Percentiles rank a stretch among this genome's conserved stretches.
phyloP scores from a whole-genome alignment of 2,797 vertebrate species.

The Platalea minor region DNA sequence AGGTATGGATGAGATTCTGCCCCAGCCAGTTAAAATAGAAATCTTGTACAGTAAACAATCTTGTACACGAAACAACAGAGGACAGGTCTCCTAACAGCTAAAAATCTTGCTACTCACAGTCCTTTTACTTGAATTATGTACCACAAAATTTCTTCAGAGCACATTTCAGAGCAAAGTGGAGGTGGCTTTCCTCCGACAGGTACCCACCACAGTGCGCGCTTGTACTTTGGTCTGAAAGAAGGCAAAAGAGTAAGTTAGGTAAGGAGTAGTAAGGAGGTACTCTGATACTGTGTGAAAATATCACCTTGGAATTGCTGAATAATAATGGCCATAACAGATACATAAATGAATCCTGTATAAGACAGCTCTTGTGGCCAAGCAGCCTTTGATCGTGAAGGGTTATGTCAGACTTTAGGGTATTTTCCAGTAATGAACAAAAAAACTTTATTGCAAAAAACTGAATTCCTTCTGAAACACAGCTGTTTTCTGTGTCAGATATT shows the following conservation, averaged over 20 bases:
- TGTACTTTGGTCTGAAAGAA: not conserved
- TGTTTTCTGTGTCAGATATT: not conserved
- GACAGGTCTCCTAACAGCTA: not conserved
- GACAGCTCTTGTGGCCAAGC: not conserved
- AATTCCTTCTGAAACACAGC: not conserved
- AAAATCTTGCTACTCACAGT: not conserved
- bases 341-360: not conserved
- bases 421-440: not conserved
- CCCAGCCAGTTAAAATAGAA: not conserved
- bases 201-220: fast-evolving
- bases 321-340: not conserved
- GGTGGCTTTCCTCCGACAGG: not conserved
- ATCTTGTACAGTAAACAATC: not conserved
- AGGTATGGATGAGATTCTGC: not conserved
- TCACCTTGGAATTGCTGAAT: not conserved
- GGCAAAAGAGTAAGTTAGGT: not conserved
- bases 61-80: not conserved
- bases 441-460: not conserved
- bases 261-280: not conserved
- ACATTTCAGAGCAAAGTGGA: not conserved
- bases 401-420: not conserved
- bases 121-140: not conserved
- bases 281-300: not conserved
- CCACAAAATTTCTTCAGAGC: not conserved
- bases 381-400: not conserved